A percentile compares a stretch with the other conserved stretches of the same genome.
phyloP scores from a whole-genome alignment of 2,797 vertebrate species.

The Microctenopoma stevenorrisi region DNA sequence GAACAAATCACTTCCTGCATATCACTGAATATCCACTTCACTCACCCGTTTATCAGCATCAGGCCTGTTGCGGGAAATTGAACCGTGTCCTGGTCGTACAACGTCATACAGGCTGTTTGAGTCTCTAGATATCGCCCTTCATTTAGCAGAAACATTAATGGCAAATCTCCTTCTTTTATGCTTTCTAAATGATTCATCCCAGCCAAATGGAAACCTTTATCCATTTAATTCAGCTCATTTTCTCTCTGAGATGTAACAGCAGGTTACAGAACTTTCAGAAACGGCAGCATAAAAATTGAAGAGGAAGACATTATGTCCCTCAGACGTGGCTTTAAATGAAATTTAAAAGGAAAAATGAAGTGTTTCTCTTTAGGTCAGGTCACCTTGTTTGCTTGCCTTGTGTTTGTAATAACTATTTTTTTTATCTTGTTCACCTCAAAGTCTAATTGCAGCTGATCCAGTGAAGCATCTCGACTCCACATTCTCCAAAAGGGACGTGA shows the following conservation, averaged over 20 bases:
- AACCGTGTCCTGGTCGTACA: conserved; percentile 57
- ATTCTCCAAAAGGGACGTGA: conserved; percentile 47
- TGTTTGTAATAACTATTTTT: conserved; percentile 17
- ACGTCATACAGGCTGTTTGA: conserved; percentile 34
- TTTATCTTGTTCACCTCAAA: conserved; percentile 24
- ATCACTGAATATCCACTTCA: conserved; percentile 48
- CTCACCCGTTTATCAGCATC: conserved; percentile 46
- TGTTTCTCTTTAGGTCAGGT: conserved; percentile 1
- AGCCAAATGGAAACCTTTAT: conserved; percentile 63
- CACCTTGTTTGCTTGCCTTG: conserved; percentile 24
- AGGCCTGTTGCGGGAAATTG: conserved; percentile 59
- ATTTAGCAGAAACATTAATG: conserved; percentile 58
- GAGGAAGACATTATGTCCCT: conserved; percentile 24
- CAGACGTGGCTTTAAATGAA: conserved; percentile 23
- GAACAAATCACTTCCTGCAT: conserved; percentile 47
- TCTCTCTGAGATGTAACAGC: conserved; percentile 39
- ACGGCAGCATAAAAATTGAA: conserved; percentile 21
- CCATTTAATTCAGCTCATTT: conserved; percentile 57
- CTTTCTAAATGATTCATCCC: conserved; percentile 64
- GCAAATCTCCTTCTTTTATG: conserved; percentile 68
- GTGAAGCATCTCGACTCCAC: conserved; percentile 38
- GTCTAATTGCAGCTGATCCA: conserved; percentile 28
- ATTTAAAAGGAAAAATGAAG: conserved; percentile 11
- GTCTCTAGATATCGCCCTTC: conserved; percentile 40
- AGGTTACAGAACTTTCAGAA: conserved; percentile 53